Base-by-base conservation (phyloP, 1,140 invertebrate species). In the Phortica variegata region DNA sequence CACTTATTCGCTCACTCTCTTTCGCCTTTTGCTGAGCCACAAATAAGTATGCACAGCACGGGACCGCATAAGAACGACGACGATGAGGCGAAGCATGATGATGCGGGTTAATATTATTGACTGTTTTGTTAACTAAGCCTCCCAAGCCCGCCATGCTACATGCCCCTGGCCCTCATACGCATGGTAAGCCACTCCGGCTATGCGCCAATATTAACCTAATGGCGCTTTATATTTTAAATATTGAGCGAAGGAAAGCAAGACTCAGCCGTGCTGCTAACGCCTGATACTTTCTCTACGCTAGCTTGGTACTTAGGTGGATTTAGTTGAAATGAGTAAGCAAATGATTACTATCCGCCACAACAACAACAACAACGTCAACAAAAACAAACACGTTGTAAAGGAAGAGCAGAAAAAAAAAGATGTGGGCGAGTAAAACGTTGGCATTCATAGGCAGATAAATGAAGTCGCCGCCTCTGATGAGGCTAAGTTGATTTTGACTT, bases 11-110 rank as follows among this genome's bases (percentile, higher is more conserved):
- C n/a, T n/a, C n/a, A n/a, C n/a, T n/a, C n/a, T n/a, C n/a, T n/a
- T n/a, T n/a, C n/a, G n/a, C n/a, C n/a, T n/a, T n/a, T n/a, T n/a
- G n/a, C n/a, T 65, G 62, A 66, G 62, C 62, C 66, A 37, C 62
- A 62, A 66, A 66, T 66, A 66, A 66, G 63, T 66, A 66, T 66
- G 62, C 62, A 66, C 62, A 66, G 62, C 62, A 66, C 62, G 62
- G 63, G 62, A 56, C 63, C 4, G 9, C 13, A 15, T n/a, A 26
- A 21, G 40, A 33, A 45, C 4, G 6, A n/a, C 13, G n/a, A 34
- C 32, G 13, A 26, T 5, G 23, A 6, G 5, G 23, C 23, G 10
- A 26, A 26, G 10, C 49, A 16, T 15, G 33, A 36, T 36, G 40
- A 40, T 56, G 31, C 37, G 47, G 60, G 61, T 66, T 66, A 66